These are phyloP conservation scores for Scartelaos histophorus DNA, from an alignment of 2,113 vertebrate species.

Conservation along the genomic window DNA sequence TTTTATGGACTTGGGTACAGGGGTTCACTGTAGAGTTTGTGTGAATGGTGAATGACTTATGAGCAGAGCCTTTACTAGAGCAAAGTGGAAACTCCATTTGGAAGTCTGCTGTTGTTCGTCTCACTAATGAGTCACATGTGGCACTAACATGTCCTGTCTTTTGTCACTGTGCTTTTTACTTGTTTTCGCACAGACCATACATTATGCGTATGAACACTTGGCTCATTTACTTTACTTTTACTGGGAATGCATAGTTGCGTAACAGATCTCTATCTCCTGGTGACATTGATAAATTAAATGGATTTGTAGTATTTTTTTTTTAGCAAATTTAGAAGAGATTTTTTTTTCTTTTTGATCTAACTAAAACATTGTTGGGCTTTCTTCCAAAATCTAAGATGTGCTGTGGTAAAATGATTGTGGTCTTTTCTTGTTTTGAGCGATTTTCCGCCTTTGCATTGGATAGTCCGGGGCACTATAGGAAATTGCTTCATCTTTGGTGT, in stretches of 20 bases:
- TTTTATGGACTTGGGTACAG: background rate
- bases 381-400: background rate
- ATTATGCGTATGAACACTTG: background rate
- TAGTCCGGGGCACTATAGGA: no score
- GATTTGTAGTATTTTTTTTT: no score
- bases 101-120: background rate
- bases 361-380: background rate
- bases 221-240: constrained; percentile 1
- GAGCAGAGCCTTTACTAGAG: background rate
- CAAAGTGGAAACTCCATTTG: background rate
- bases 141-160: background rate
- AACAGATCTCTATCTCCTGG: constrained; percentile 2
- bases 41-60: background rate
- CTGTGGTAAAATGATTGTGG: background rate
- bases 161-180: background rate
- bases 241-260: background rate
- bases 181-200: constrained; percentile 5
- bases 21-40: background rate
- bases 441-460: background rate
- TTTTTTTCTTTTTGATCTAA: background rate
- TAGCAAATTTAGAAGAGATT: background rate
- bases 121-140: background rate
- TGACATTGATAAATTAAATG: constrained; percentile 1
- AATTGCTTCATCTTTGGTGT: no score
- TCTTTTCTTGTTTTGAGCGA: background rate